Evolutionary conservation across 2,888 invertebrate genomes (phyloP).

Genomic region (Habroteleia sp.): DNA sequence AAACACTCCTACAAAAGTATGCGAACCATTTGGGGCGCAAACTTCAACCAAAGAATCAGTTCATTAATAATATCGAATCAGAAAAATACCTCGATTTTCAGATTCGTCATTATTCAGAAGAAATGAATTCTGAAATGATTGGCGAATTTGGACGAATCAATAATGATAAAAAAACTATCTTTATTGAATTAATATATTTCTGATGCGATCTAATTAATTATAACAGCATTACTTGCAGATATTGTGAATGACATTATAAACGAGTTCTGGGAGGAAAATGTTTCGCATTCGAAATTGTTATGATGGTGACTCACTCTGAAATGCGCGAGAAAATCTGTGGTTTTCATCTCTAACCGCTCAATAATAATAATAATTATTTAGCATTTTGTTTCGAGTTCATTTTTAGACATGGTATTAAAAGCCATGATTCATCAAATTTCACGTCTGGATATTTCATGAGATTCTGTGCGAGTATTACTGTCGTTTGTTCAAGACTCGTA

Average conservation of each 20-base stretch:
- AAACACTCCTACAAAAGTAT: slow-evolving; percentile 8
- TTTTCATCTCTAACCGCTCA: not conserved
- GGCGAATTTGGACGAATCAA: too few species aligned
- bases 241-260: too few species aligned
- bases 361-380: too few species aligned
- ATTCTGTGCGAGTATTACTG: not conserved
- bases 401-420: slow-evolving; percentile 4
- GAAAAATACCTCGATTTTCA: not conserved
- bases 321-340: not conserved
- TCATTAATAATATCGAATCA: slow-evolving; percentile 18
- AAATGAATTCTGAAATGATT: too few species aligned
- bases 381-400: not conserved
- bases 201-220: too few species aligned
- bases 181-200: too few species aligned
- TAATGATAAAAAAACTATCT: too few species aligned
- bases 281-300: too few species aligned
- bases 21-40: not conserved
- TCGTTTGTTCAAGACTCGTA: not conserved
- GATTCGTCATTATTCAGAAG: too few species aligned
- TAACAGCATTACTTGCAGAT: too few species aligned
- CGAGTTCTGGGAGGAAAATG: slow-evolving; percentile 1
- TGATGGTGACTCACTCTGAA: slow-evolving; percentile 8
- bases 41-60: slow-evolving; percentile 15
- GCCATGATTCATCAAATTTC: slow-evolving; percentile 14
- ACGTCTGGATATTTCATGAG: not conserved